Base-by-base conservation (phyloP, 2,888 invertebrate genomes). In the Himalopsyche japonica region DNA sequence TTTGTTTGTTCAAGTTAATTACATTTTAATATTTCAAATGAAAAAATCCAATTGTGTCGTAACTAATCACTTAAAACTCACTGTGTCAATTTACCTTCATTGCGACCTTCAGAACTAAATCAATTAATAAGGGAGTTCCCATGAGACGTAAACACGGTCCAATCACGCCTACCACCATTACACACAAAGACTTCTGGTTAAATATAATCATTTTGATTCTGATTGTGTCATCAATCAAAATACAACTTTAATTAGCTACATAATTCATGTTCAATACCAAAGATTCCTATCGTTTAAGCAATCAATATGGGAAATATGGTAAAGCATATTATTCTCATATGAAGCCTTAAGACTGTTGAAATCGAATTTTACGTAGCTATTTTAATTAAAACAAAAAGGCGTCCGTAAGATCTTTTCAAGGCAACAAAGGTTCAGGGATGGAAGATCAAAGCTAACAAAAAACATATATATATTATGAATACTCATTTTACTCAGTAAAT, bases 91-190 rank as follows among this genome's bases (percentile, higher is more conserved):
- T 57, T 64, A 64, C 34, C 37, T 57, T 70, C 81, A 64, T 81
- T 34, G 81, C 70, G 81, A 81, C 81, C 81, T 81, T 81, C 64
- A 57, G 34, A 34, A 64, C 34, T 64, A 81, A 81, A 81, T 81
- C 57, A 81, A 81, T 81, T 81, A 81, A 81, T 81, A 81, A 70
- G 37, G 81, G 81, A 81, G 81, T 81, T 81, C 81, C 81, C 81
- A n/a, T 81, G 81, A 81, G 81, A 81, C 81, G 81, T 81, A 81
- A 81, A 81, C 81, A 81, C 70, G 81, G 70, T 32, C 81, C 81
- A 81, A 81, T 81, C 81, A 81, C 81, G 81, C 81, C 81, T 81
- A 81, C 70, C 70, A 70, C 70, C 70, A 70, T 70, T 27, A 27
- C 70, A 30, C 70, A 70, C 70, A 70, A 8, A 57, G 20, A 30